These are phyloP conservation scores for Leptopilina clavipes DNA, from an alignment of 1,140 invertebrate genomes.

Conservation along the genomic window DNA sequence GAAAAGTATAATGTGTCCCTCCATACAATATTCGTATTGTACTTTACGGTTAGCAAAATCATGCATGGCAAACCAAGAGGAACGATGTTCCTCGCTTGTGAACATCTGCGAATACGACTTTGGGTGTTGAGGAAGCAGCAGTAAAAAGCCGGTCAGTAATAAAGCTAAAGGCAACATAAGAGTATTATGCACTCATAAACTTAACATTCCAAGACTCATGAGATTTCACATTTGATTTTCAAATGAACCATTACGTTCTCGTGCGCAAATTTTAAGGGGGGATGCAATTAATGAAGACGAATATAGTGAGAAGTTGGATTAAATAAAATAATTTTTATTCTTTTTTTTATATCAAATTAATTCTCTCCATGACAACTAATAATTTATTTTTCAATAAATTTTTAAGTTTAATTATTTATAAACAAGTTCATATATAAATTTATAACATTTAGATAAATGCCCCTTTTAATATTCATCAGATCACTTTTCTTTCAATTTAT, in stretches of 20 bases:
- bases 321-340: no score
- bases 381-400: no score
- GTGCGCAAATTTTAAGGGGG: no score
- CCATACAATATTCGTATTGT: constrained; percentile 53
- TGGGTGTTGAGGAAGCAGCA: constrained; percentile 23
- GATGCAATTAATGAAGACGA: no score
- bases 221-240: constrained; percentile 15
- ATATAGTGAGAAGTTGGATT: no score
- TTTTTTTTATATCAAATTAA: no score
- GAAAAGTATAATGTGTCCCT: constrained; percentile 52
- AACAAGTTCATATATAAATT: no score
- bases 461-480: no score
- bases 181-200: constrained; percentile 29
- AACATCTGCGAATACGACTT: constrained; percentile 40
- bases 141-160: constrained; percentile 40
- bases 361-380: no score
- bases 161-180: constrained; percentile 7
- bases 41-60: constrained; percentile 58
- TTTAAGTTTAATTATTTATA: no score
- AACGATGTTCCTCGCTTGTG: constrained; percentile 54
- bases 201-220: not conserved
- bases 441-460: no score
- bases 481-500: no score
- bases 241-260: not conserved
- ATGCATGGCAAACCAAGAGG: constrained; percentile 67